Evolutionary conservation across 1,140 invertebrate genomes (phyloP).

Genomic region (Latrodectus geometricus): DNA sequence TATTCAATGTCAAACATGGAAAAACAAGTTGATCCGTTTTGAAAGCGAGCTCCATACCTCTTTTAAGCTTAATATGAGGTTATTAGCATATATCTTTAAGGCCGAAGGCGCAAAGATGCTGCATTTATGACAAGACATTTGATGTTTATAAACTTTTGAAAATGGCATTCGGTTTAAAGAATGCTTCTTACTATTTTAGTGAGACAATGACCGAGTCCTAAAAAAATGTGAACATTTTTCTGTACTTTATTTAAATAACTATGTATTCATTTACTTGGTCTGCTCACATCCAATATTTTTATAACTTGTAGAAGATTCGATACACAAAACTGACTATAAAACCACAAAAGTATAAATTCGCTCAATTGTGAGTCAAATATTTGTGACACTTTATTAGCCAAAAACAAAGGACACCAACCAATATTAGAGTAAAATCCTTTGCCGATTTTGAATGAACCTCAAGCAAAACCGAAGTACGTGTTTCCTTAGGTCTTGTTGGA

Average conservation of each 20-base stretch:
- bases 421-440: neutral
- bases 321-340: no score
- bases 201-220: constrained; percentile 2
- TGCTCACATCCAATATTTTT: no score
- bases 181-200: constrained; percentile 42
- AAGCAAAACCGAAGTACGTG: no score
- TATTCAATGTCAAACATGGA: neutral
- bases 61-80: neutral
- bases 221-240: constrained; percentile 1
- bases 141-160: neutral
- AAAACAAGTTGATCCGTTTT: neutral
- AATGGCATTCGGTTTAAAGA: constrained; percentile 64
- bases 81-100: neutral
- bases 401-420: no score
- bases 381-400: neutral
- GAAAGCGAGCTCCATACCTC: neutral
- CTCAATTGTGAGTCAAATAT: neutral
- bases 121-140: neutral
- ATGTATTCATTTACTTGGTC: constrained; percentile 53
- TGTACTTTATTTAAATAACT: constrained; percentile 11
- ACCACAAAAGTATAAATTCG: constrained; percentile 6
- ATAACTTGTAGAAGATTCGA: no score
- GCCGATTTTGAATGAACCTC: neutral
- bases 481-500: neutral
- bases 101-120: neutral